Evolutionary conservation across 2,113 vertebrate species (phyloP).

Genomic region (Gallinago jamesoni): DNA sequence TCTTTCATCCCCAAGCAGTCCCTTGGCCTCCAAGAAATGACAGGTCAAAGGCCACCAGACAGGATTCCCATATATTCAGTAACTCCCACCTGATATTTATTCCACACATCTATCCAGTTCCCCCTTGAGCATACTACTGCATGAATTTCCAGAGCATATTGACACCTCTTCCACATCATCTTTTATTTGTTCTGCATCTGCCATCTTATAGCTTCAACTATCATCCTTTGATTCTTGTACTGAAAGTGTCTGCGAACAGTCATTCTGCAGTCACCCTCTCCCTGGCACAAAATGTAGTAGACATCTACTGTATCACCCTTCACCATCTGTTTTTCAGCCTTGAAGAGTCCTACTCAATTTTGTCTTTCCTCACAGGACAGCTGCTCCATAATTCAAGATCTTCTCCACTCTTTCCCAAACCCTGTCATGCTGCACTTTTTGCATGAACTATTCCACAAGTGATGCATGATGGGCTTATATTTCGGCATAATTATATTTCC

Average conservation of each 20-base stretch:
- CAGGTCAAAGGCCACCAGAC: neutral
- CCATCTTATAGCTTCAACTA: neutral
- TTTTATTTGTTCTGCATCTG: neutral
- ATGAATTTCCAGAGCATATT: neutral
- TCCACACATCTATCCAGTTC: neutral
- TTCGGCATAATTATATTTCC: neutral
- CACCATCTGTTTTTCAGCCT: conserved; percentile 2
- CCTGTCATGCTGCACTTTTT: neutral
- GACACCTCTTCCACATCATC: neutral
- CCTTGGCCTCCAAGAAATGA: neutral
- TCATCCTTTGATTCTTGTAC: neutral
- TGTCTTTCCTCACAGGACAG: neutral
- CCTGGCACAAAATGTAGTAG: neutral
- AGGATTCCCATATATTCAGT: neutral
- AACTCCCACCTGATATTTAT: neutral
- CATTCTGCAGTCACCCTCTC: neutral
- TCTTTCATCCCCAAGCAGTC: neutral
- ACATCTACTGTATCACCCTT: neutral
- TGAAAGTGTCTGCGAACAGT: neutral
- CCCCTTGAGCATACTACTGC: neutral
- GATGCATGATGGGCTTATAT: accelerated
- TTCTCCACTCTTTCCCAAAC: neutral
- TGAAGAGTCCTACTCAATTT: conserved; percentile 3
- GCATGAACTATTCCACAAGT: neutral
- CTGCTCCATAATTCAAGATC: neutral